Percentiles rank a stretch among this genome's conserved stretches.
Evolutionary conservation across 2,113 vertebrate species (phyloP).

Genomic region (Plecotus auritus): DNA sequence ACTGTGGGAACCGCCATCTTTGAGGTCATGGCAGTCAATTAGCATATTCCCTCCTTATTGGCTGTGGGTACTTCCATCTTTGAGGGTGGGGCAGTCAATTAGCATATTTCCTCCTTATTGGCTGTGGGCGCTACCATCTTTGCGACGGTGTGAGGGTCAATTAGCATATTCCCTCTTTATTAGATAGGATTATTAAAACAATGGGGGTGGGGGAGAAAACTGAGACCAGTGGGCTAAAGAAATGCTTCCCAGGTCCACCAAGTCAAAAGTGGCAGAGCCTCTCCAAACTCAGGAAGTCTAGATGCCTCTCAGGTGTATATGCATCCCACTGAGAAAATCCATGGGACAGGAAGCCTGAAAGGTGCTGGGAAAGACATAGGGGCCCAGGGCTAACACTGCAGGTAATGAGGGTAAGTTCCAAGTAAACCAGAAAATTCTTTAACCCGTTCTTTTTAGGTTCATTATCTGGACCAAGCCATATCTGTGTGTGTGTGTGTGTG

Average conservation of each 20-base stretch:
- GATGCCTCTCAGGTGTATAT: not conserved
- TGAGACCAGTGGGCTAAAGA: not conserved
- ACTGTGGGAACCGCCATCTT: no score
- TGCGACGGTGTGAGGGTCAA: no score
- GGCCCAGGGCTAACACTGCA: not conserved
- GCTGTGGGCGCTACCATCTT: no score
- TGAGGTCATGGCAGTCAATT: no score
- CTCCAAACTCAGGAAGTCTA: not conserved
- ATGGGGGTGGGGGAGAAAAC: not conserved
- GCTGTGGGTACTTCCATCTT: no score
- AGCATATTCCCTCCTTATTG: no score
- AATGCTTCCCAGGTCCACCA: not conserved
- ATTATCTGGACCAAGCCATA: no score
- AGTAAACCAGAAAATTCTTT: not conserved
- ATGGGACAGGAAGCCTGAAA: not conserved
- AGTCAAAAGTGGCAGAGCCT: not conserved
- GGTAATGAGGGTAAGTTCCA: not conserved
- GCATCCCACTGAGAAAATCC: not conserved
- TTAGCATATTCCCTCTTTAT: no score
- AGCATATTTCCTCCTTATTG: no score
- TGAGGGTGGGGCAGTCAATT: no score
- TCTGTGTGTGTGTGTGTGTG: not conserved
- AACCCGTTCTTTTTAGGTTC: not conserved
- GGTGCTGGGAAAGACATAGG: not conserved
- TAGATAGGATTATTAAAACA: not conserved